Percentiles rank a stretch among this genome's conserved stretches.
These are phyloP conservation scores for Agonopterix subpropinquella DNA, from an alignment of 2,888 invertebrate species.

Conservation along the genomic window DNA sequence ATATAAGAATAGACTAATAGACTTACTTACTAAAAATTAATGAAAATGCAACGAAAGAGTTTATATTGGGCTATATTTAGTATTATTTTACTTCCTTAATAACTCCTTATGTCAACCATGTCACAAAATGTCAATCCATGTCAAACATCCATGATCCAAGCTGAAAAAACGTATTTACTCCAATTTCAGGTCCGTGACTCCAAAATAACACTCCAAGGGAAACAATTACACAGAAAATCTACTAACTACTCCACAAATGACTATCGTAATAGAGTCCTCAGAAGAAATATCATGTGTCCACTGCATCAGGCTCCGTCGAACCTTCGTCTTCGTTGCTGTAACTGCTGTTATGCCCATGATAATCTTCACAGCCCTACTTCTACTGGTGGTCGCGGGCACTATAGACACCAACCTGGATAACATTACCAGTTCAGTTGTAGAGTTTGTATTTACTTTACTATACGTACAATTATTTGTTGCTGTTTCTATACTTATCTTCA, in stretches of 20 bases:
- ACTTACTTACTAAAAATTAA: no score
- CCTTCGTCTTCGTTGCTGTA: slow-evolving; percentile 4
- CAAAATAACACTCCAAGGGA: no score
- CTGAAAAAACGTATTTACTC: no score
- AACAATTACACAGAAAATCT: no score
- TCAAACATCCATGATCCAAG: no score
- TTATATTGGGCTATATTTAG: no score
- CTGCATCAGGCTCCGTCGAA: slow-evolving; percentile 35
- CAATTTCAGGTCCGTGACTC: no score
- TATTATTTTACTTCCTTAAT: no score
- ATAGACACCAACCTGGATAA: not conserved
- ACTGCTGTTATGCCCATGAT: not conserved
- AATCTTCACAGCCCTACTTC: not conserved
- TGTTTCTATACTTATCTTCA: slow-evolving; percentile 35
- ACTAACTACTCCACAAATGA: slow-evolving; percentile 18
- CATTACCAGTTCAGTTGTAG: slow-evolving; percentile 28
- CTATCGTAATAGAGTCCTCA: slow-evolving; percentile 33
- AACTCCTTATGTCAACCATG: no score
- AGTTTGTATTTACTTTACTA: slow-evolving; percentile 41
- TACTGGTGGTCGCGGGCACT: not conserved
- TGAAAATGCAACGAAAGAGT: no score
- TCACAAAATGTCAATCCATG: no score
- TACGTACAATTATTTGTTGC: slow-evolving; percentile 51
- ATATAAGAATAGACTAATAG: no score
- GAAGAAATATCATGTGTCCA: slow-evolving; percentile 37